Evolutionary conservation across 2,113 vertebrate genomes (phyloP), one percentile per base, ranked within the genome.

Genomic region (Scomber colias): DNA sequence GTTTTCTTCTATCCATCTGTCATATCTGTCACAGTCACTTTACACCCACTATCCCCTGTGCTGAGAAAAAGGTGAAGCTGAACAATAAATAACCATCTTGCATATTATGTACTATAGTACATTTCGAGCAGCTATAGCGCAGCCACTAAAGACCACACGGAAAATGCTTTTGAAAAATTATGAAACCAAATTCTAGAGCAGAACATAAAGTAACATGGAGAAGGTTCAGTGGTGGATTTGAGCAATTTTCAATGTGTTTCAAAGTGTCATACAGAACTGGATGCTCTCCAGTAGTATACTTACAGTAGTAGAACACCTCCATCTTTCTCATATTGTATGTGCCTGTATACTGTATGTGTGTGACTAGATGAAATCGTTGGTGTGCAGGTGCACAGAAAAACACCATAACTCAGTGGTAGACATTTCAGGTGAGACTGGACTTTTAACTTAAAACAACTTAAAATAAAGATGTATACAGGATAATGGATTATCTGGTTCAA

Each of bases 1-100:
- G 66, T 83, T 86, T 90, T 84, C 85, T 75, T 90, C 82, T 70
- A 76, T 83, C 81, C 81, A 89, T 85, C 79, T 48, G 59, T 90
- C 83, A 83, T 83, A 84, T 87, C 76, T 89, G 83, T 89, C 83
- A 89, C 69, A 55, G 49, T 72, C 76, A 66, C 78, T 83, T 89
- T 84, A 90, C 68, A 84, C 81, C 17, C 77, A 21, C 60, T 15
- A 51, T 27, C 81, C 74, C 59, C 51, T 48, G 27, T 74, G 60
- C 61, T 55, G 73, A 70, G 31, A 71, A 87, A 27, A 83, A 84
- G 61, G 60, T 57, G 73, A 84, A 49, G 27, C 24, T 40, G 46
- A 79, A 50, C 65, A 65, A 68, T 63, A 61, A 55, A 71, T 53
- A 77, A 70, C 59, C 21, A 56, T 66, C 31, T 69, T 14, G 12